Evolutionary conservation across 2,888 invertebrate genomes (phyloP), one percentile per base, ranked within the genome.

Genomic region (Drosophila robusta): DNA sequence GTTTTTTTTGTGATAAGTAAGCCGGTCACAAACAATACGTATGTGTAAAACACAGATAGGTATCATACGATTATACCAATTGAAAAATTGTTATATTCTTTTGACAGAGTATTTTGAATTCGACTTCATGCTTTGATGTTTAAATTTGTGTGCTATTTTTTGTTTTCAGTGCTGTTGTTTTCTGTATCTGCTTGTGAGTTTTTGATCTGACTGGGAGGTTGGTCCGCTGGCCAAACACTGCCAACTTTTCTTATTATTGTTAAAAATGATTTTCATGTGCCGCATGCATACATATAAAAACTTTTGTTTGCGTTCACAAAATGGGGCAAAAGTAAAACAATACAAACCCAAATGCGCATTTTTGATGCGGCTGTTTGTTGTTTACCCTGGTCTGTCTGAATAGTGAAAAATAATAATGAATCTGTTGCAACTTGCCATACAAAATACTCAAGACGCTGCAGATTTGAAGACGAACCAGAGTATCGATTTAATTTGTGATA

Each of bases 201-300:
- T 72, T 62, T 63, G 75, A 78, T 81, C 70, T 73, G 65, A 60
- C 86, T 78, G 60, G 45, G 51, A 63, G 67, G 54, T 45, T 58
- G 75, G 57, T 45, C 88, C 68, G 58, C 82, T 50, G 82, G 79
- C 88, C 71, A 78, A 80, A 68, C 70, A 47, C 86, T 75, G 68
- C 67, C 72, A 88, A 88, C 82, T 88, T 83, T 83, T 88, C 71
- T 76, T 82, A 82, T 83, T 88, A 82, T 82, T 78, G 76, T 75
- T 69, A 34, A 71, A 82, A 83, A 72, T 76, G 79, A 69, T 81
- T 85, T 73, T 65, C 68, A 62, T 78, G 56, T 58, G 50, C 52
- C 44, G 14, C 47, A 50, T 26, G 51, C 41, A 55, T 7, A 54
- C 45, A 64, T 11, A 63, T 2, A 60, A 41, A 32, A 65, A 60